Base-by-base conservation (phyloP, 53 echinoderm and acorn worm species). In the Temnopleurus reevesii region DNA sequence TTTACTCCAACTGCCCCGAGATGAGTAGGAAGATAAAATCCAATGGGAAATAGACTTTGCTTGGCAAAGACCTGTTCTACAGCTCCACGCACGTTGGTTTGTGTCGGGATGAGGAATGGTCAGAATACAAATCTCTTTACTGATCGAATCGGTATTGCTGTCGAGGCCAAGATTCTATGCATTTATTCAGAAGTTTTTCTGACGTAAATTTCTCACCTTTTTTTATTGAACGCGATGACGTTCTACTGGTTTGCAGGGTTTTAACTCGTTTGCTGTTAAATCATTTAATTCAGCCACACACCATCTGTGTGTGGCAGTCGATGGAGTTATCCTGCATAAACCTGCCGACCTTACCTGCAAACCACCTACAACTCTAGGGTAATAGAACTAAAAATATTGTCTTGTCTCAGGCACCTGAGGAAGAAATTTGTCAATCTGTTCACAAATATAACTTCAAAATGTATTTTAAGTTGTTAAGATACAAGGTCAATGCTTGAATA, bases 201-300 rank as follows among this genome's bases (percentile, higher is more conserved):
- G 71, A 71, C 71, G 71, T 71, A 71, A 21, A 38, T 17, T 71
- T 71, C 21, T 71, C 71, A 71, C 71, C 71, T 71, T n/a, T n/a
- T n/a, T n/a, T n/a, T n/a, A n/a, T n/a, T 38, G 5, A 71, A 71
- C 36, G 38, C 71, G 41, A n/a, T 41, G 71, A 8, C 41, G 71
- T n/a, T 2, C 71, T 71, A 9, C 41, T 71, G 2, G 18, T 19
- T 36, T n/a, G n/a, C n/a, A n/a, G n/a, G n/a, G n/a, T n/a, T n/a
- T n/a, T n/a, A n/a, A n/a, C n/a, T n/a, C n/a, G n/a, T n/a, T n/a
- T n/a, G n/a, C n/a, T n/a, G n/a, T n/a, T n/a, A n/a, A n/a, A n/a
- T n/a, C n/a, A n/a, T n/a, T n/a, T n/a, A n/a, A n/a, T n/a, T n/a
- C n/a, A n/a, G n/a, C n/a, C n/a, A n/a, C n/a, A n/a, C n/a, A n/a